Evolutionary conservation across 1,140 invertebrate species (phyloP).

Genomic region (Portunus trituberculatus): DNA sequence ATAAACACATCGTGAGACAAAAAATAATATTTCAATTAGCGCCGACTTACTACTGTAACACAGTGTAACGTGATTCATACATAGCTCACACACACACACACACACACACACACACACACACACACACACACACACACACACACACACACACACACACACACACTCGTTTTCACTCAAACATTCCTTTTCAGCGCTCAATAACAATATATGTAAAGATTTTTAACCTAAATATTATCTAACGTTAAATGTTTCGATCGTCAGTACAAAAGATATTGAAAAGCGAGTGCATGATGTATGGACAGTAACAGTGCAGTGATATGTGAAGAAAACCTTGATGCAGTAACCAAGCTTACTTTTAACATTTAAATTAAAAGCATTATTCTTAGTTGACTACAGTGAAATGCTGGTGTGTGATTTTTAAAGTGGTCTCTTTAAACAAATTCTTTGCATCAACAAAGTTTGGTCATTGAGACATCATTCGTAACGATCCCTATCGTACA

Average conservation of each 20-base stretch:
- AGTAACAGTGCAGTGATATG: conserved; percentile 21
- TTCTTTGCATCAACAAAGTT: not conserved
- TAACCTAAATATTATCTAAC: not conserved
- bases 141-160: not conserved
- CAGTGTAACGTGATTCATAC: too few relatives aligned
- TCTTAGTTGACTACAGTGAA: not conserved
- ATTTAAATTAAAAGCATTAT: not conserved
- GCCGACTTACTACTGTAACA: too few relatives aligned
- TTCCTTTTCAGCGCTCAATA: not conserved
- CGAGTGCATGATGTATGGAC: not conserved
- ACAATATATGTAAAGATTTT: not conserved
- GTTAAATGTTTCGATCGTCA: not conserved
- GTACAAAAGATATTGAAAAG: not conserved
- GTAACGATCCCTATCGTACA: not conserved
- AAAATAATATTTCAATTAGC: too few relatives aligned
- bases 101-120: not conserved
- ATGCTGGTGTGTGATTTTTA: not conserved
- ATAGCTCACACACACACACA: not conserved
- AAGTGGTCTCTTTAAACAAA: not conserved
- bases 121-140: not conserved
- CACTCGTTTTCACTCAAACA: not conserved
- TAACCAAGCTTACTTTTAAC: not conserved
- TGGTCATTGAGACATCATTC: not conserved
- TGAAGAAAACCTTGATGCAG: not conserved
- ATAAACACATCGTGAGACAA: too few relatives aligned